Conservation (phyloP, 2,113 vertebrate species). For the Melanocharis versteri region DNA sequence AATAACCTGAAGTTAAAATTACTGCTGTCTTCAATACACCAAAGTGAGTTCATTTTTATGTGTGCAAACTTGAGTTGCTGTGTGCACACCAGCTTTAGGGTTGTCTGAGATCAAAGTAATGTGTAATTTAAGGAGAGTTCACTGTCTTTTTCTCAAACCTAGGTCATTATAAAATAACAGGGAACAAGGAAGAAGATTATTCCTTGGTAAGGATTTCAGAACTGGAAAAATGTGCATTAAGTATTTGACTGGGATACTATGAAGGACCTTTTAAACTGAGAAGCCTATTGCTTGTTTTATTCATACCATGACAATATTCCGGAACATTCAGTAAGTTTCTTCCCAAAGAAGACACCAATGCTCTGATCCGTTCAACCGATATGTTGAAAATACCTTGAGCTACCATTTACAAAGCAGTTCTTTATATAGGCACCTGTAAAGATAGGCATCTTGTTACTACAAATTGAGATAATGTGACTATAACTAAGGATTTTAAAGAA, state of each 20-base stretch:
- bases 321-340: background rate
- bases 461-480: background rate
- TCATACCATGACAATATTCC: background rate
- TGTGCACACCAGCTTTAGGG: background rate
- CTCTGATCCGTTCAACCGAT: background rate
- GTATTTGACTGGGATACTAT: background rate
- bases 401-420: background rate
- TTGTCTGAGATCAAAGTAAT: background rate
- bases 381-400: background rate
- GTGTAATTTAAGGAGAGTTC: background rate
- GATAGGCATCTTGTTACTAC: background rate
- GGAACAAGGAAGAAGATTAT: background rate
- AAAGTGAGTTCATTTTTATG: background rate
- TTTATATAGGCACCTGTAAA: background rate
- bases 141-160: background rate
- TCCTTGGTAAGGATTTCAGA: background rate
- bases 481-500: background rate
- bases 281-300: background rate
- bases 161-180: background rate
- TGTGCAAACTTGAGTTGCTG: background rate
- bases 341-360: background rate
- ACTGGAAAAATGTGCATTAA: background rate
- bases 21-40: background rate
- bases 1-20: constrained; percentile 1
- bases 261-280: background rate